Percentiles rank a stretch among this genome's conserved stretches.
phyloP scores from a whole-genome alignment of 53 echinoderm and acorn worm genomes.

The Mesocentrotus franciscanus region DNA sequence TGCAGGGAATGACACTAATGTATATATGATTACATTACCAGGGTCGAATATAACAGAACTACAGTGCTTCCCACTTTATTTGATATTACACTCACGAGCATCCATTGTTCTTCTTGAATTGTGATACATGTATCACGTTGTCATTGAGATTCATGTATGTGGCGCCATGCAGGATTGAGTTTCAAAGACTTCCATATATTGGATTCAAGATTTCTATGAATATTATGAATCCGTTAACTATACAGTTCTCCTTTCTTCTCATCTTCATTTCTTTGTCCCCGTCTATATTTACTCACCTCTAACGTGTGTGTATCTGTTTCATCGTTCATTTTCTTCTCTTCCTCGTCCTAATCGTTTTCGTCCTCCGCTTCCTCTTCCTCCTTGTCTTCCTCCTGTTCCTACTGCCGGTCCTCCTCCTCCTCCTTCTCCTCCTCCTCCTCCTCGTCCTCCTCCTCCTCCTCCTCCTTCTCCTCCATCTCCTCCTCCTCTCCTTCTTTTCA shows the following conservation, averaged over 20 bases:
- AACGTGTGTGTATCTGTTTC: background rate
- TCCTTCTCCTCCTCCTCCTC: too few species aligned
- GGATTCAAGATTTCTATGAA: background rate
- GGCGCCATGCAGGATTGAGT: background rate
- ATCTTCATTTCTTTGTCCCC: background rate
- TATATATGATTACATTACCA: background rate
- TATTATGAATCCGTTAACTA: background rate
- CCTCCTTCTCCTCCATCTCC: too few species aligned
- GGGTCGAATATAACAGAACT: background rate
- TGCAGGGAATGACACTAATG: background rate
- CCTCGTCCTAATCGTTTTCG: too few species aligned
- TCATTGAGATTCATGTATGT: background rate
- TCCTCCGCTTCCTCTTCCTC: background rate
- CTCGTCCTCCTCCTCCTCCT: too few species aligned
- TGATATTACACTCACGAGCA: background rate
- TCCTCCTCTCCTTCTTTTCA: too few species aligned
- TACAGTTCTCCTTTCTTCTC: background rate
- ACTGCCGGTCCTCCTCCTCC: too few species aligned
- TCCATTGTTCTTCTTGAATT: background rate
- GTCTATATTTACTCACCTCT: background rate
- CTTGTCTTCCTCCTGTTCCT: background rate
- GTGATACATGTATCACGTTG: background rate
- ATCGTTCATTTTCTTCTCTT: background rate
- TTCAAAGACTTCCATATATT: background rate
- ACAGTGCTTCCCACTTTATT: background rate